Evolutionary conservation across 2,888 invertebrate species (phyloP).

Genomic region (Liodrosophila aerea): DNA sequence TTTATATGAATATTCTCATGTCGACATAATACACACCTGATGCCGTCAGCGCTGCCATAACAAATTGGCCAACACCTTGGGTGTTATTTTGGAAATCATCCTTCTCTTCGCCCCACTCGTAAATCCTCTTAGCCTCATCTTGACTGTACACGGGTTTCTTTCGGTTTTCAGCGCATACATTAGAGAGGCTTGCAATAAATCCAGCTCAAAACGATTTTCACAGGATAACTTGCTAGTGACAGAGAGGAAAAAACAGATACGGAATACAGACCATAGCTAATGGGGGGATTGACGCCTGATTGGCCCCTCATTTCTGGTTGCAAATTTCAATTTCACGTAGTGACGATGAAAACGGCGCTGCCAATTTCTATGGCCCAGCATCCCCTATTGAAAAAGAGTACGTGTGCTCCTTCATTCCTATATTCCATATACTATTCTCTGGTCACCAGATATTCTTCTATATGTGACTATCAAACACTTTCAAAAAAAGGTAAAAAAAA

Average conservation of each 20-base stretch:
- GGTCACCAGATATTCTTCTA: too few relatives aligned
- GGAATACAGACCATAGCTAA: too few relatives aligned
- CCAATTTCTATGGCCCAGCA: slow-evolving; percentile 44
- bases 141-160: slow-evolving; percentile 2
- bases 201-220: slow-evolving; percentile 66
- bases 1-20: slow-evolving; percentile 60
- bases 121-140: background rate
- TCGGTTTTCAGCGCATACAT: slow-evolving; percentile 61
- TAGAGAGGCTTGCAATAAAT: slow-evolving; percentile 68
- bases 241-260: background rate
- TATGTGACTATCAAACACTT: too few relatives aligned
- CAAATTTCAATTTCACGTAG: slow-evolving; percentile 69
- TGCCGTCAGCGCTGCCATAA: slow-evolving; percentile 45
- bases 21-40: slow-evolving; percentile 73
- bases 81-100: slow-evolving; percentile 16
- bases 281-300: slow-evolving; percentile 53
- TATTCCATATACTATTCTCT: too few relatives aligned
- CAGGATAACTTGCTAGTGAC: background rate
- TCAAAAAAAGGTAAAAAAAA: too few relatives aligned
- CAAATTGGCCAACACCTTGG: slow-evolving; percentile 61
- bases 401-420: slow-evolving; percentile 64
- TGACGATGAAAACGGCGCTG: slow-evolving; percentile 53
- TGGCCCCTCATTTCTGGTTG: slow-evolving; percentile 40
- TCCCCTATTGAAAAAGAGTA: slow-evolving; percentile 60
- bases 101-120: too few relatives aligned